phyloP scores from a whole-genome alignment of 2,113 vertebrate species.

The Turdus rufiventris region DNA sequence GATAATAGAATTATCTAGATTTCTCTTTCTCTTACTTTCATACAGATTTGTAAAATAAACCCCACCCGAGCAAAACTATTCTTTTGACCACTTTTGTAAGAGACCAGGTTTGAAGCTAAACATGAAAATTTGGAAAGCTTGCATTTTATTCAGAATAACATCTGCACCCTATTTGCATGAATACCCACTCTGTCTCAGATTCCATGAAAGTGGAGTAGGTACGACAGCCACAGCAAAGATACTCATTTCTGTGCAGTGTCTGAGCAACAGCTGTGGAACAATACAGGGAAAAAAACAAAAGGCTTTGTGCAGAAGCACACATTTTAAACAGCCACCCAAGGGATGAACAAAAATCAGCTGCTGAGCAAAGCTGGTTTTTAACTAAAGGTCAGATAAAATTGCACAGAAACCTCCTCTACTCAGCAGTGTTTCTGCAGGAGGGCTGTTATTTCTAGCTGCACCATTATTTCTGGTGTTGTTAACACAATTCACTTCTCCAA shows the following conservation, averaged over 20 bases:
- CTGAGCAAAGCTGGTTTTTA: neutral
- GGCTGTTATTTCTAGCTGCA: neutral
- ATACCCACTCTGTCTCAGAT: neutral
- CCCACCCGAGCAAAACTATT: neutral
- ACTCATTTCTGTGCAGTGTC: neutral
- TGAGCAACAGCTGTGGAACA: neutral
- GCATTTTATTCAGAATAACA: neutral
- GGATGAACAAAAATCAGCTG: constrained; percentile 9
- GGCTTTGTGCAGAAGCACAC: neutral
- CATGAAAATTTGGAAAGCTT: neutral
- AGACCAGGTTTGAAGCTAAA: neutral
- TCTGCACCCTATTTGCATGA: neutral
- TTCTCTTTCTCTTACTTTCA: neutral
- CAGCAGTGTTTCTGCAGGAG: neutral
- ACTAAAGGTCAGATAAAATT: constrained; percentile 35
- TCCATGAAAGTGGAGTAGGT: neutral
- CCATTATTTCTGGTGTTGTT: neutral
- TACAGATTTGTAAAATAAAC: neutral
- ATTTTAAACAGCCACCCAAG: constrained; percentile 12
- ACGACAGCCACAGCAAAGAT: neutral
- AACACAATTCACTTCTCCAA: neutral
- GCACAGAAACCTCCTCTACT: neutral
- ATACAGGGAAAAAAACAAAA: neutral
- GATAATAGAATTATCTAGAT: neutral
- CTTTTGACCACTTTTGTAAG: neutral